These are phyloP conservation scores for Axea sp. DNA, from an alignment of 2,888 invertebrate genomes.

Conservation along the genomic window DNA sequence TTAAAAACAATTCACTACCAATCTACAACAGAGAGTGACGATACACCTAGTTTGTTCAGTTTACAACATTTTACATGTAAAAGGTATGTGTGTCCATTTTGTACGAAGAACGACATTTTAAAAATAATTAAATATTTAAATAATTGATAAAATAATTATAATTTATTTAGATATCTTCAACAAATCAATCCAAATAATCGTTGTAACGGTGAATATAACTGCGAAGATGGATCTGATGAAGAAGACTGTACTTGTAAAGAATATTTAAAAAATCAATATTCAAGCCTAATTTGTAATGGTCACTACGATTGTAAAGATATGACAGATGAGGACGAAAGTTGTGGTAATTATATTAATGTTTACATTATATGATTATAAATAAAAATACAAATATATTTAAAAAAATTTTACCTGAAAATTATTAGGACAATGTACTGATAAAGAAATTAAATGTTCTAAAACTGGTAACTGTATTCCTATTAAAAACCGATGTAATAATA, in stretches of 20 bases:
- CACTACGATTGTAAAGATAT: slow-evolving; percentile 86
- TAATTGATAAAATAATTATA: no score
- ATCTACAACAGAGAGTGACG: no score
- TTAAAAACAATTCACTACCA: no score
- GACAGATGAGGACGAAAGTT: slow-evolving; percentile 86
- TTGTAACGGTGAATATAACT: slow-evolving; percentile 87
- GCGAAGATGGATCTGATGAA: slow-evolving; percentile 92
- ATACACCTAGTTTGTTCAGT: background rate
- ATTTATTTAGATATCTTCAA: slow-evolving; percentile 83
- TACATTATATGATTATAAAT: background rate
- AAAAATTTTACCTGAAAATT: background rate
- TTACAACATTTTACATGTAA: background rate
- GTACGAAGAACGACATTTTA: background rate
- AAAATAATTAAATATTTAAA: no score
- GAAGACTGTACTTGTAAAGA: slow-evolving; percentile 86
- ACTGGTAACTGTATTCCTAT: slow-evolving; percentile 84
- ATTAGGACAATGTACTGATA: slow-evolving; percentile 82
- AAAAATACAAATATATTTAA: background rate
- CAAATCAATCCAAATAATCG: slow-evolving; percentile 77
- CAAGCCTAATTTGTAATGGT: slow-evolving; percentile 87
- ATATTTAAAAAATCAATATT: slow-evolving; percentile 81
- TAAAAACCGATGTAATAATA: slow-evolving; percentile 84
- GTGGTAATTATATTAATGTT: slow-evolving; percentile 80
- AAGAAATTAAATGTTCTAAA: slow-evolving; percentile 83
- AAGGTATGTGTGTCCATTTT: slow-evolving; percentile 1